phyloP scores from a whole-genome alignment of 2,888 invertebrate species.

The Caenorhabditis plicata region DNA sequence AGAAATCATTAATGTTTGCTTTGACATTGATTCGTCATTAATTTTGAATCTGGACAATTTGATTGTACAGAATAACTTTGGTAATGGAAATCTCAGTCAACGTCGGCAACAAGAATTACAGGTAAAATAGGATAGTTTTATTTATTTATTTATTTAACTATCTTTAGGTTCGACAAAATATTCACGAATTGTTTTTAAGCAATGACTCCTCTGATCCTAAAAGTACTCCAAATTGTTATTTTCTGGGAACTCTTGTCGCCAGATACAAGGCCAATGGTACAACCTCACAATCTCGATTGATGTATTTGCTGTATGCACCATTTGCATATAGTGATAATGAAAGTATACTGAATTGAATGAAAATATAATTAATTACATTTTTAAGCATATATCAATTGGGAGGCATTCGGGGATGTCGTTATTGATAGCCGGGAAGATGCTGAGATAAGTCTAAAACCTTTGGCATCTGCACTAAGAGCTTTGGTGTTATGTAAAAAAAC shows the following conservation, averaged over 20 bases:
- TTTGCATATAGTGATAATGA: not conserved
- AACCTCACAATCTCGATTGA: slow-evolving; percentile 3
- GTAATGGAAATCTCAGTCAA: too few species aligned
- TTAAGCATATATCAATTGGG: slow-evolving; percentile 24
- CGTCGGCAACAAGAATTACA: too few species aligned
- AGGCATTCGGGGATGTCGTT: slow-evolving; percentile 5
- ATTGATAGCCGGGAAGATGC: slow-evolving; percentile 10
- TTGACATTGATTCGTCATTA: too few species aligned
- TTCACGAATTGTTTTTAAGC: slow-evolving; percentile 6
- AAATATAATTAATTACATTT: not conserved
- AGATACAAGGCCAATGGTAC: slow-evolving; percentile 2
- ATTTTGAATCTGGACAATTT: too few species aligned
- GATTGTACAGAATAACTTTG: too few species aligned
- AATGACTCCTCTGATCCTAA: slow-evolving; percentile 5
- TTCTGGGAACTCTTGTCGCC: slow-evolving; percentile 11
- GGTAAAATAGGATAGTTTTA: too few species aligned
- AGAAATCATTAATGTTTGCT: too few species aligned
- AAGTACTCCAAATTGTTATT: slow-evolving; percentile 6
- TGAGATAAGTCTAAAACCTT: not conserved
- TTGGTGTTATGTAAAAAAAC: slow-evolving; percentile 9
- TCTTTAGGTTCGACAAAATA: slow-evolving; percentile 4
- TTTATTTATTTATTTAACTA: too few species aligned
- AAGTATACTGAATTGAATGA: not conserved
- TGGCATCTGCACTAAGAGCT: slow-evolving; percentile 13
- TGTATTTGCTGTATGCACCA: slow-evolving; percentile 23